phyloP scores from a whole-genome alignment of 1,140 invertebrate genomes.

The Aphelinus certus region DNA sequence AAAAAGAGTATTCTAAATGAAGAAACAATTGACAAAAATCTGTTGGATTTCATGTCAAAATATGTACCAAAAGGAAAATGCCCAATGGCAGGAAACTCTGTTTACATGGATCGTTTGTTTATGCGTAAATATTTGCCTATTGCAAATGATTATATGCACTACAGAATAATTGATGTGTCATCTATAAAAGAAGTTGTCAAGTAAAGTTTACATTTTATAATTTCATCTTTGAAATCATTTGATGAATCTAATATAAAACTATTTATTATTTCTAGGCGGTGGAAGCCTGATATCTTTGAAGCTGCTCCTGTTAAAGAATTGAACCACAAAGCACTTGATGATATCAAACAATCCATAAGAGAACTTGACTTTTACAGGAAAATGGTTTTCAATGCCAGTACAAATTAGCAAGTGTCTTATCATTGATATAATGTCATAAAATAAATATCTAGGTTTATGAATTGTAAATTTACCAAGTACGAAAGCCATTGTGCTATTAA shows the following conservation, averaged over 20 bases:
- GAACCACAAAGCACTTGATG: slow-evolving; percentile 80
- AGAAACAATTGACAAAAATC: slow-evolving; percentile 73
- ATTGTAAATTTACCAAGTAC: no score
- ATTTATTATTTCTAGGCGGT: slow-evolving; percentile 68
- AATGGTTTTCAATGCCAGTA: slow-evolving; percentile 65
- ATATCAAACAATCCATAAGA: slow-evolving; percentile 87
- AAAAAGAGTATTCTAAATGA: slow-evolving; percentile 74
- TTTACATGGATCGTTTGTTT: slow-evolving; percentile 87
- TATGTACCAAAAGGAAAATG: slow-evolving; percentile 72
- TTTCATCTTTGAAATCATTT: background rate
- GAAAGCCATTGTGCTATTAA: no score
- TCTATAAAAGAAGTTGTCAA: slow-evolving; percentile 85
- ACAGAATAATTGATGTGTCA: slow-evolving; percentile 93
- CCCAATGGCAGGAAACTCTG: slow-evolving; percentile 89
- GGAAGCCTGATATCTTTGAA: slow-evolving; percentile 73
- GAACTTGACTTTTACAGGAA: slow-evolving; percentile 82
- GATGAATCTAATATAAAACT: slow-evolving; percentile 22
- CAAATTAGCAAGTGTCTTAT: no score
- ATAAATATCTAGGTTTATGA: no score
- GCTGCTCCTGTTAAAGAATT: slow-evolving; percentile 72
- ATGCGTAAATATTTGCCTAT: slow-evolving; percentile 79
- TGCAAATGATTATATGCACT: slow-evolving; percentile 85
- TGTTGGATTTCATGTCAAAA: slow-evolving; percentile 79
- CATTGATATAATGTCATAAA: no score
- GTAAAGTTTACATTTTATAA: slow-evolving; percentile 52